Percentiles rank a stretch among this genome's conserved stretches.
Conservation (phyloP, 2,797 vertebrate genomes). For the Tragopan temminckii region DNA sequence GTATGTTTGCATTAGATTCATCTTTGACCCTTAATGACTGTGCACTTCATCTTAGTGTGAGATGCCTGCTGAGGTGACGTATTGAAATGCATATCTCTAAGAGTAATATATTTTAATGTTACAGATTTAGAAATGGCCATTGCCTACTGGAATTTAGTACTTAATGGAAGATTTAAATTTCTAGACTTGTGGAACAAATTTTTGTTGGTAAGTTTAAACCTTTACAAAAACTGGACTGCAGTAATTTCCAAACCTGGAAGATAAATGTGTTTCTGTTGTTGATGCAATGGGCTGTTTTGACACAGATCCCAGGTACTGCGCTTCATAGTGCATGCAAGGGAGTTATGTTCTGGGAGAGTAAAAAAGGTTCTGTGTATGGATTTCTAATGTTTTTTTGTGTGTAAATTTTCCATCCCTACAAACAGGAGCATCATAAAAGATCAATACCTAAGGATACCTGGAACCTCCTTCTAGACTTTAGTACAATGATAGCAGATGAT, state of each 20-base stretch:
- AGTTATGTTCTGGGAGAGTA: constrained; percentile 14
- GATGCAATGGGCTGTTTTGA: not conserved
- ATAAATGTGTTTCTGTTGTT: not conserved
- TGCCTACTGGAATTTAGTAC: constrained; percentile 99
- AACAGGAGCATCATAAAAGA: constrained; percentile 97
- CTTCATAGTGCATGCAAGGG: not conserved
- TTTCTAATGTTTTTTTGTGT: not conserved
- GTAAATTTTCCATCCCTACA: constrained; percentile 16
- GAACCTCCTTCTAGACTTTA: constrained; percentile 99
- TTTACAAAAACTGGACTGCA: constrained; percentile 23
- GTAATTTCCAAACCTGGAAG: not conserved
- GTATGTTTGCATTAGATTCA: not conserved
- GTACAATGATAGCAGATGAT: constrained; percentile 98
- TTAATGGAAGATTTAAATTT: constrained; percentile 99
- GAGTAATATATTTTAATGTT: constrained; percentile 80
- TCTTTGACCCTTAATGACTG: not conserved
- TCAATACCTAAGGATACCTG: constrained; percentile 99
- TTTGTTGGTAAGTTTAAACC: constrained; percentile 94
- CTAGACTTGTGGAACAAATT: constrained; percentile 99
- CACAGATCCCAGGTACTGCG: not conserved
- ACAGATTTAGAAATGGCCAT: constrained; percentile 99
- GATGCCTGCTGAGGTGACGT: constrained; percentile 30
- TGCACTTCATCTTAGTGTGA: not conserved
- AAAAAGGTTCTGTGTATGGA: not conserved
- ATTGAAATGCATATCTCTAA: constrained; percentile 63